Evolutionary conservation across 2,888 invertebrate genomes (phyloP), one percentile per base, ranked within the genome.

Genomic region (Eupithecia subumbrata): DNA sequence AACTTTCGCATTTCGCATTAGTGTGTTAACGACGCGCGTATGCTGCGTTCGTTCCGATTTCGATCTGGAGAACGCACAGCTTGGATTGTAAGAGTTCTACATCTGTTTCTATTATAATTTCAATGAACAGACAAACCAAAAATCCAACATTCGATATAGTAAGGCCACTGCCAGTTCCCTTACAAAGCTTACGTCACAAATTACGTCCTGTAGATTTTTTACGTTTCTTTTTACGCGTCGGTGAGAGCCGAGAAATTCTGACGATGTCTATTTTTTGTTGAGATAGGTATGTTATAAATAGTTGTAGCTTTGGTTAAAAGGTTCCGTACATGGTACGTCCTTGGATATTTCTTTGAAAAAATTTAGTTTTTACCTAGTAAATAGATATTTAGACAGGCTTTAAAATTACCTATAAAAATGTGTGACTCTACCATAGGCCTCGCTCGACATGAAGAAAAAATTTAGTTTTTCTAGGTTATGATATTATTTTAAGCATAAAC

Each of bases 241-340:
- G 67, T 75, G 73, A 72, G 73, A 52, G 72, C 66, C 63, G 56
- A 80, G 81, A 81, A 81, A 81, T 80, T 76, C 76, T 81, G 71
- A 78, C 71, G 72, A 63, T 37, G 30, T 67, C 40, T 75, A 25
- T 52, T 72, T 73, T 75, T 77, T 73, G 66, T 37, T 22, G 22
- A 67, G 14, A 71, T 69, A 74, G 2, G 5, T 68, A 37, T 72
- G 71, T 60, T 74, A 67, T 56, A 66, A 68, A 69, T 71, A 71
- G 68, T 75, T 76, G 25, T 25, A 8, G 68, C 12, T 63, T 63
- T 52, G 7, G 37, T 69, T 16, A 14, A n/a, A 4, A 69, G 81
- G 80, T 79, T 82, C 82, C 34, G 80, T 82, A 77, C 16, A 43
- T 18, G 63, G 64, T 16, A 30, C 30, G 16, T 8, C 18, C 3